Base-by-base conservation (phyloP, 2,797 vertebrate genomes). In the Malacoraja senta region DNA sequence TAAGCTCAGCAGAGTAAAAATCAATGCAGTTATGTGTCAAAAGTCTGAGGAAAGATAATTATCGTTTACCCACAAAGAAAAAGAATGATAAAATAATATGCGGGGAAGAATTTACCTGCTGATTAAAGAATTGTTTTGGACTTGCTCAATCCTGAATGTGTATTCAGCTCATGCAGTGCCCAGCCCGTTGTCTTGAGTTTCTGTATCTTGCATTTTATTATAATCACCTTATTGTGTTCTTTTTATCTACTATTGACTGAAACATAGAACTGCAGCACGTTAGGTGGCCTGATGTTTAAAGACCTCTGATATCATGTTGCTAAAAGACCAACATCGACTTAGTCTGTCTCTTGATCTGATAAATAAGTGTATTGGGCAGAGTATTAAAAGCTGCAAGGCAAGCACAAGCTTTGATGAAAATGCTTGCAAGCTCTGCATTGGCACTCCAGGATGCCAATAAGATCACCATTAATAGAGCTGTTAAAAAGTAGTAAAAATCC, bases 161-260 rank as follows among this genome's bases (percentile, higher is more conserved):
- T 96, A 94, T 95, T 96, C 95, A 95, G 94, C 83, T 95, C 95
- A 96, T 96, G 95, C 96, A 96, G 95, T 94, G 94, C 74, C 94
- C 94, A 90, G 44, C 44, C 44, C 44, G 6, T 95, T 92, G 90
- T 6, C 72, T 58, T 74, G 90, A 44, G 71, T 74, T 6, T n/a
- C 71, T 76, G 24, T 92, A 93, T 95, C 95, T 94, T 88, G 77
- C 63, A 95, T 92, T 94, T 93, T 95, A 95, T 95, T 93, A 95
- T 96, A 96, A 96, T 95, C 95, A 95, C 95, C 94, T 95, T 21
- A 21, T 68, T 88, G 15, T 95, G 93, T 93, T 95, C 95, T 94
- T 94, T 94, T 93, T 95, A 94, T 93, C 93, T 94, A 84, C 95
- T 95, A 95, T 94, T 96, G 95, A 96, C 94, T 94, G 94, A 96